A percentile compares a stretch with the other conserved stretches of the same genome.
Evolutionary conservation across 2,797 vertebrate genomes (phyloP).

Genomic region (Microctenopoma steveboyesi): DNA sequence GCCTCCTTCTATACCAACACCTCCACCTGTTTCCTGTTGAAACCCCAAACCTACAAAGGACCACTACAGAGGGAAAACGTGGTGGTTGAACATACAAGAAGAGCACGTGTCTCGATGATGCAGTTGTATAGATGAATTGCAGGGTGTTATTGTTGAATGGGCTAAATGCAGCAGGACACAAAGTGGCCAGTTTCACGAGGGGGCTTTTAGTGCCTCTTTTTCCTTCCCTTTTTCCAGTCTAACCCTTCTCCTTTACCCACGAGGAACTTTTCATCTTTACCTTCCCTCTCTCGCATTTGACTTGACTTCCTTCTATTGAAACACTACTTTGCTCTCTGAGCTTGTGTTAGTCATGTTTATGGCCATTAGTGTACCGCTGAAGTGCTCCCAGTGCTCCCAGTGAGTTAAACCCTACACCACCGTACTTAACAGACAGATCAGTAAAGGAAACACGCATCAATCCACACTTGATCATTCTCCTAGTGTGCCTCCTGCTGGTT

Average conservation of each 20-base stretch:
- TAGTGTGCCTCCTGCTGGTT: slow-evolving; percentile 61
- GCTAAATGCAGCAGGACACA: slow-evolving; percentile 48
- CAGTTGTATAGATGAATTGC: slow-evolving; percentile 29
- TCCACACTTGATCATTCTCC: slow-evolving; percentile 51
- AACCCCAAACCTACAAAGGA: slow-evolving; percentile 66
- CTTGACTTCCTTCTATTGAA: slow-evolving; percentile 10
- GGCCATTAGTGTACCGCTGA: slow-evolving; percentile 43
- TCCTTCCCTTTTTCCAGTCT: slow-evolving; percentile 34
- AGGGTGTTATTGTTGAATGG: slow-evolving; percentile 50
- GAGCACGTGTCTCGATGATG: slow-evolving; percentile 21
- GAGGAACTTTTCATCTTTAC: slow-evolving; percentile 25
- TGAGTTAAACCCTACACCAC: slow-evolving; percentile 27
- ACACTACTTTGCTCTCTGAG: slow-evolving; percentile 50
- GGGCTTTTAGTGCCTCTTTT: slow-evolving; percentile 65
- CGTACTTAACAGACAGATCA: slow-evolving; percentile 9
- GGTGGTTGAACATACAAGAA: slow-evolving; percentile 41
- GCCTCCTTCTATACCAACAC: slow-evolving; percentile 42
- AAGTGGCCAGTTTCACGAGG: slow-evolving; percentile 58
- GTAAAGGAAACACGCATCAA: slow-evolving; percentile 21
- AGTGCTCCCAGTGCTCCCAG: slow-evolving; percentile 43
- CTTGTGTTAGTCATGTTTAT: slow-evolving; percentile 52
- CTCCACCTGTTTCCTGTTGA: slow-evolving; percentile 64
- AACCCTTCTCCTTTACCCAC: slow-evolving; percentile 49
- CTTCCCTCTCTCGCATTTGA: slow-evolving; percentile 20
- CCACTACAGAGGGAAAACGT: slow-evolving; percentile 54